Evolutionary conservation across 2,888 invertebrate species (phyloP), one percentile per base, ranked within the genome.

Genomic region (Camponotus fellah): DNA sequence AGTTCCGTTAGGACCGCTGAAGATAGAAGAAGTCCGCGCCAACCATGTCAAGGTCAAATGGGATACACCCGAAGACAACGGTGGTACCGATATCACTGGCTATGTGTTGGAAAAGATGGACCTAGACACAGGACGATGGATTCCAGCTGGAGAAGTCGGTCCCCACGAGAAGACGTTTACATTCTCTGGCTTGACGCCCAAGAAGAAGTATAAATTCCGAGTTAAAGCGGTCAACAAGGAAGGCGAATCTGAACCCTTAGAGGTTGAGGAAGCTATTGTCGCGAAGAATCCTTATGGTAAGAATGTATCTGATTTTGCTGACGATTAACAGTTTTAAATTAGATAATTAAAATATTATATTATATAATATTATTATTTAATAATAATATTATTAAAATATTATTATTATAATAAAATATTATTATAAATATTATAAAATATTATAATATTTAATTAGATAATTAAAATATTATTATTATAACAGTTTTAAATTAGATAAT

Each of bases 171-270:
- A 96, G 82, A 96, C 96, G 90, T 98, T 98, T 95, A 97, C 97
- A 85, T 98, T 99, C 93, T 97, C 98, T 95, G 98, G 98, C 77
- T 96, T 99, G 87, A 99, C 98, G 14, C 97, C 99, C 58, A 98
- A 99, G 95, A 98, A 99, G 95, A 98, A 99, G 94, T 99, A 99
- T 95, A 99, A 99, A 95, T 99, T 99, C 96, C 97, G 99, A 88
- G 99, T 99, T 0, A 98, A 98, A 89, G 99, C 99, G 49, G 97
- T 99, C 80, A 99, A 99, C 95, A 98, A 99, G 94, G 99, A 99
- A 95, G 99, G 99, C 65, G 99, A 99, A 95, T 99, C 99, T 2
- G 99, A 99, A 88, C 99, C 99, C 62, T 96, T 99, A 88, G 99
- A 98, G 95, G 98, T 98, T 17, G 97, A 97, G 68, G 98, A 98